These are phyloP conservation scores for Anguilla obscura DNA, from an alignment of 2,797 vertebrate species.

Conservation along the genomic window DNA sequence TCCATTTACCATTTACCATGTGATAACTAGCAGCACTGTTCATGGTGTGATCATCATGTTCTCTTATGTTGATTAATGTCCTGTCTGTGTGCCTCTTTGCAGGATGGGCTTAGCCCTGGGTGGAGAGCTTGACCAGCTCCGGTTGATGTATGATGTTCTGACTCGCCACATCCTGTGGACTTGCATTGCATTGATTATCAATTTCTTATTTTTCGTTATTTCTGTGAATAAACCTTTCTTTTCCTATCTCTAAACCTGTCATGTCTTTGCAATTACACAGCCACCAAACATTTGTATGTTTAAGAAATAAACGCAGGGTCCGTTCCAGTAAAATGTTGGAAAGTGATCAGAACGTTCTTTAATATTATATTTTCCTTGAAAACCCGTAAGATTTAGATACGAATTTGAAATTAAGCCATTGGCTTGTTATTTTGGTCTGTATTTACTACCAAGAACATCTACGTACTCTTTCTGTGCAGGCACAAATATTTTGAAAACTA, in stretches of 20 bases:
- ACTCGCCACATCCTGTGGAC: conserved; percentile 42
- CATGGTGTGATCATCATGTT: neutral
- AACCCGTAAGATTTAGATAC: neutral
- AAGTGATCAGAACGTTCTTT: neutral
- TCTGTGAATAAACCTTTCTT: conserved; percentile 62
- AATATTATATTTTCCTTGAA: neutral
- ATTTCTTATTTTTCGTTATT: conserved; percentile 49
- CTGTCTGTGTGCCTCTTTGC: conserved; percentile 55
- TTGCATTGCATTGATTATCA: conserved; percentile 48
- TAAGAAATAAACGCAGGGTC: neutral
- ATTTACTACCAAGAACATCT: neutral
- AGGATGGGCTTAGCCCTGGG: conserved; percentile 50
- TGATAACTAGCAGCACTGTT: neutral
- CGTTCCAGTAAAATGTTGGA: neutral
- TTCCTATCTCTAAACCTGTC: conserved; percentile 33
- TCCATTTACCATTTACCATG: too few relatives aligned
- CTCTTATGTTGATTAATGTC: conserved; percentile 36
- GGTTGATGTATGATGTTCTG: conserved; percentile 47
- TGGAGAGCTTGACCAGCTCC: conserved; percentile 41
- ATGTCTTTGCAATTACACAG: conserved; percentile 30
- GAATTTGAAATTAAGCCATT: neutral
- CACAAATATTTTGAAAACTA: neutral
- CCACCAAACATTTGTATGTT: conserved; percentile 7
- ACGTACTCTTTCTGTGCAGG: neutral
- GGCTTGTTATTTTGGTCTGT: neutral